A percentile compares a stretch with the other conserved stretches of the same genome.
phyloP scores from a whole-genome alignment of 1,140 invertebrate genomes.

The Drosophila rufa region DNA sequence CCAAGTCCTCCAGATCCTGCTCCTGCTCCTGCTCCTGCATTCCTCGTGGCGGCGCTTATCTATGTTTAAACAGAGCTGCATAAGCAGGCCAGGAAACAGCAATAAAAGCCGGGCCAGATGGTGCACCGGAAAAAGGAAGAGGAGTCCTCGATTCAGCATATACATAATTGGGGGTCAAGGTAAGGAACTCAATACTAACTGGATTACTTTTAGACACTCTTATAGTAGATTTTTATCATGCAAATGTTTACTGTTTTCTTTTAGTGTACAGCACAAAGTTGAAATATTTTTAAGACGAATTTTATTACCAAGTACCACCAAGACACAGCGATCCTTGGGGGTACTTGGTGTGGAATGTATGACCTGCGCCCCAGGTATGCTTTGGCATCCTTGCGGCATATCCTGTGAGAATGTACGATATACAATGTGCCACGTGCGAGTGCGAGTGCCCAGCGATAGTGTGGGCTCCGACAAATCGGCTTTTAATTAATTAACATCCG shows the following conservation, averaged over 20 bases:
- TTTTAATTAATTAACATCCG: conserved; percentile 66
- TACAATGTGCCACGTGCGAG: background rate
- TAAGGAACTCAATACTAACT: too few species aligned
- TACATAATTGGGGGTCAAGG: too few species aligned
- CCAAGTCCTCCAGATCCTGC: conserved; percentile 20
- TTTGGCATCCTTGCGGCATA: background rate
- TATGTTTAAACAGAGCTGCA: conserved; percentile 75
- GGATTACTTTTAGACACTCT: too few species aligned
- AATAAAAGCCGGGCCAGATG: conserved; percentile 7
- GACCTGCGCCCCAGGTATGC: too few species aligned
- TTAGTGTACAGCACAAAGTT: background rate
- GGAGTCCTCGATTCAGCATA: background rate
- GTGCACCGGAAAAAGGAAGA: background rate
- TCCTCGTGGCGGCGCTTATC: conserved; percentile 50
- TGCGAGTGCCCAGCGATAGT: background rate
- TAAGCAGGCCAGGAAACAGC: conserved; percentile 22
- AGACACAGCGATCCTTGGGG: too few species aligned
- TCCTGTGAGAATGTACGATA: conserved; percentile 1
- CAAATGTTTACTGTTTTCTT: background rate
- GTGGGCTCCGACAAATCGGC: conserved; percentile 35
- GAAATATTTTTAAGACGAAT: conserved; percentile 49
- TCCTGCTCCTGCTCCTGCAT: background rate
- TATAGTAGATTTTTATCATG: too few species aligned
- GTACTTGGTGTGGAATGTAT: background rate
- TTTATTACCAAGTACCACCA: conserved; percentile 50